These are phyloP conservation scores for Panthera uncia DNA, from an alignment of 2,113 vertebrate species.

Conservation along the genomic window DNA sequence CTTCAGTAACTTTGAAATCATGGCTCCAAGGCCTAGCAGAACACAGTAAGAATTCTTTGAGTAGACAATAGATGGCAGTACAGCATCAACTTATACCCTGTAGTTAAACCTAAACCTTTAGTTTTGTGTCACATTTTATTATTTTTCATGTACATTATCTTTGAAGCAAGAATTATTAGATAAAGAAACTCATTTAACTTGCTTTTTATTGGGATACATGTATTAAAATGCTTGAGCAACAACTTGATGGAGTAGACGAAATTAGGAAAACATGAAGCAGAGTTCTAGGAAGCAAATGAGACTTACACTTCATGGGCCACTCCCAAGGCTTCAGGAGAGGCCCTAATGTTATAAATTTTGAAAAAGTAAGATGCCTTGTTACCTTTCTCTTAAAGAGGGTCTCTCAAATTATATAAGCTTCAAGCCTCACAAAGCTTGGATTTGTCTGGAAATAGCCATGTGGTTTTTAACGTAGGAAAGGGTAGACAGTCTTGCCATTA, in stretches of 20 bases:
- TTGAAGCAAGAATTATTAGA: background rate
- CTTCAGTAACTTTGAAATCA: background rate
- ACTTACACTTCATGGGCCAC: background rate
- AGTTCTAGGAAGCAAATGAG: background rate
- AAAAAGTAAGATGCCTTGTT: background rate
- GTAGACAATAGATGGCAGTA: conserved; percentile 60
- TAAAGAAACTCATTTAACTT: background rate
- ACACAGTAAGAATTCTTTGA: background rate
- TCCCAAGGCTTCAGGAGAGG: background rate
- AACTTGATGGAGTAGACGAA: background rate
- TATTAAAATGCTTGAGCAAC: background rate
- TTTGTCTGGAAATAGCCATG: conserved; percentile 25
- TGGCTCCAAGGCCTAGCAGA: background rate
- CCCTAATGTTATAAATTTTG: background rate
- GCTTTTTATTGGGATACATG: background rate
- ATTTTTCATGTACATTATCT: background rate
- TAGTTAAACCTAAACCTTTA: background rate
- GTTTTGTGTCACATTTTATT: background rate
- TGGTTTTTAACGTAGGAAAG: background rate
- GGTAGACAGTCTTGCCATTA: background rate
- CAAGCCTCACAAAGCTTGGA: background rate
- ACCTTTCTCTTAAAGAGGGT: background rate
- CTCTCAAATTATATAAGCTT: background rate
- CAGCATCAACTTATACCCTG: background rate
- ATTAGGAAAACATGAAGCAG: background rate